Evolutionary conservation across 2,797 vertebrate species (phyloP), one percentile per base, ranked within the genome.

Genomic region (Premnoplex brunnescens): DNA sequence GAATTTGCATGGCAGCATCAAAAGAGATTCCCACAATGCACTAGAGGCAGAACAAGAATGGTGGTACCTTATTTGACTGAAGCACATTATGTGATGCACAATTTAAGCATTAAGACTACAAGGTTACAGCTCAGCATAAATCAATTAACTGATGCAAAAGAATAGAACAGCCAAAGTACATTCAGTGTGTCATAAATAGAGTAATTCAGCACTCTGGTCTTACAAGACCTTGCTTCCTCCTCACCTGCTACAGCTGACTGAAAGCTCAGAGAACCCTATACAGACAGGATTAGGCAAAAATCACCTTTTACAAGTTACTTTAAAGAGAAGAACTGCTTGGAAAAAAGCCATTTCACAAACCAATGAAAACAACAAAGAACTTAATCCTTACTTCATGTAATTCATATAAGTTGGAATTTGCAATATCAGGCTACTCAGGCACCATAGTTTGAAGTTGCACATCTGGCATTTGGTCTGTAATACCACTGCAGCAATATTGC

Each of bases 21-120:
- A 36, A 14, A 12, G 34, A 80, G 55, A 84, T 66, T 58, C 82
- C 96, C 93, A 91, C 44, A 93, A 89, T 58, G 83, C 94, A 91
- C 64, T 54, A 63, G 39, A 27, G 41, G 51, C 52, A 91, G 43
- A 79, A 54, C 9, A 36, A 56, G n/a, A n/a, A 49, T 26, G 14
- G 19, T 5, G 3, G n/a, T 36, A 62, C 43, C 51, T 84, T 28
- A 7, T 54, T 88, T 75, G 59, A 37, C 60, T 66, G 85, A 81
- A 82, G 52, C 20, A 36, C n/a, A 51, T 48, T 19, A 34, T 21
- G 56, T 26, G 48, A 58, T 19, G 21, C 8, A 17, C 66, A 36
- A 7, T 59, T 72, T 19, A 66, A 79, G 51, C 14, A 41, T 69
- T 73, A 54, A 49, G 44, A 14, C 26, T 55, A 4, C 28, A 89